Evolutionary conservation across 2,888 invertebrate species (phyloP).

Genomic region (Uloborus plumipes): DNA sequence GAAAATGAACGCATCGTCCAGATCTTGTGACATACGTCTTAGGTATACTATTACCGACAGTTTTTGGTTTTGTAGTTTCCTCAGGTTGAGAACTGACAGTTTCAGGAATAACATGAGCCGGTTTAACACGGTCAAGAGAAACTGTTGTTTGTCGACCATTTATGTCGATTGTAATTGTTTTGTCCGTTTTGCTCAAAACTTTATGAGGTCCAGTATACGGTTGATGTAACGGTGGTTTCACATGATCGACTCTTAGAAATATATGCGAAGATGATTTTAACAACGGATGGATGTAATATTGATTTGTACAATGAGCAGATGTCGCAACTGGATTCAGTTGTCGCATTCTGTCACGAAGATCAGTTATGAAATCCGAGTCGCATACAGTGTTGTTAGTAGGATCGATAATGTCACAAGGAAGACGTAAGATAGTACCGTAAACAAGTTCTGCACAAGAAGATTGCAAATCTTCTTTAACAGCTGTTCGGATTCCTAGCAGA

Average conservation of each 20-base stretch:
- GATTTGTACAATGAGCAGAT: neutral
- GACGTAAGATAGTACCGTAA: conserved; percentile 8
- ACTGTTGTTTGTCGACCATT: conserved; percentile 11
- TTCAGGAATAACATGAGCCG: neutral
- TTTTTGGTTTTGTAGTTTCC: too few species aligned
- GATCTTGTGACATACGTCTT: too few species aligned
- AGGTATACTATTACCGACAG: too few species aligned
- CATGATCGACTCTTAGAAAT: neutral
- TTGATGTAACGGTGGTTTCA: neutral
- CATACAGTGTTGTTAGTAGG: neutral
- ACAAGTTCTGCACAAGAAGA: conserved; percentile 18
- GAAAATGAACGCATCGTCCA: too few species aligned
- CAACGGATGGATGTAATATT: neutral
- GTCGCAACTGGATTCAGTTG: conserved; percentile 18
- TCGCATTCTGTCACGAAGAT: conserved; percentile 5
- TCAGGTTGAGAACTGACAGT: too few species aligned
- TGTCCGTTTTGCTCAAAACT: neutral
- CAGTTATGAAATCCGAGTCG: neutral
- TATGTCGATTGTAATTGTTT: neutral
- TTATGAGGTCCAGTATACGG: neutral
- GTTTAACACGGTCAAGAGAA: neutral
- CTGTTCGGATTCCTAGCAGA: conserved; percentile 21
- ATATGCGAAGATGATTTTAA: neutral
- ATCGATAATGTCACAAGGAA: conserved; percentile 14
- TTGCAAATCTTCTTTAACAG: conserved; percentile 5